Evolutionary conservation across 2,797 vertebrate species (phyloP).

Genomic region (Chaunax sp.): DNA sequence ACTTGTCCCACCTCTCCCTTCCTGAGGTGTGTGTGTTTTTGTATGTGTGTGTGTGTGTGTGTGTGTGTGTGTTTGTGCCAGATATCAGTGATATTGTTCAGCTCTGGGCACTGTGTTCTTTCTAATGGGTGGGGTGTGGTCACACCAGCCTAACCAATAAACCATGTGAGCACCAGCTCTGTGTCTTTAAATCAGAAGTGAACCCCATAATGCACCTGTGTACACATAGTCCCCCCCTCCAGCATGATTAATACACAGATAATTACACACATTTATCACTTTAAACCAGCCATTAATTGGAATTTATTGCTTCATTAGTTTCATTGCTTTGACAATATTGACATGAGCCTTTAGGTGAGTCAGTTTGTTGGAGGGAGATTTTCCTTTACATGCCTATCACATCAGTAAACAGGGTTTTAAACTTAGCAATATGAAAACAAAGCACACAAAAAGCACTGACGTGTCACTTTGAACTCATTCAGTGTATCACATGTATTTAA

Average conservation of each 20-base stretch:
- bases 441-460: not conserved
- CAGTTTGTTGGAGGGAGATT: not conserved
- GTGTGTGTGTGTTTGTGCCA: conserved; percentile 46
- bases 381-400: not conserved
- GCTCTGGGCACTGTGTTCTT: conserved; percentile 35
- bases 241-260: conserved; percentile 3
- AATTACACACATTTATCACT: not conserved
- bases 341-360: not conserved
- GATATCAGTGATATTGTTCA: conserved; percentile 75
- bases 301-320: not conserved
- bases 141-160: not conserved
- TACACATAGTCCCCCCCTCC: no score
- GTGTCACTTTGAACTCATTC: no score
- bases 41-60: not conserved
- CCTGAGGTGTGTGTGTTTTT: not conserved
- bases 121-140: conserved; percentile 23
- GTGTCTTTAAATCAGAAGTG: not conserved
- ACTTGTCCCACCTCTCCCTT: conserved; percentile 51
- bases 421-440: not conserved
- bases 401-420: not conserved
- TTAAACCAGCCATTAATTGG: not conserved
- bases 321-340: not conserved
- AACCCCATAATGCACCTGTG: not conserved
- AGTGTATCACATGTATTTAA: not conserved
- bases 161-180: no score